phyloP scores from a whole-genome alignment of 1,140 invertebrate species.

The Lordiphosa stackelbergi region DNA sequence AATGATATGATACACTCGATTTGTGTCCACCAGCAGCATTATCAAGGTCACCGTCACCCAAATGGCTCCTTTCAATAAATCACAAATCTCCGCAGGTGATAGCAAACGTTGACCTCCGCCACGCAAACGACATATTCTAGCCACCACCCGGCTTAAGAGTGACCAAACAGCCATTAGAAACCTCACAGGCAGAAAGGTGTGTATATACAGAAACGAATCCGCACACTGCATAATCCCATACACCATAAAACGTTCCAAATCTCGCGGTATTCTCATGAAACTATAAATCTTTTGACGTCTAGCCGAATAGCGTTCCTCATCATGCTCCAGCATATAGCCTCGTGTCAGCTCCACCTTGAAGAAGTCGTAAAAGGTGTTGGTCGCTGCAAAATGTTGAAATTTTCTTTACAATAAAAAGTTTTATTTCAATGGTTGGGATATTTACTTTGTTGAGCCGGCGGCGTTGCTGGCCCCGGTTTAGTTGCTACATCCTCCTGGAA shows the following conservation, averaged over 20 bases:
- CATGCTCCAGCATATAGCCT: conserved; percentile 93
- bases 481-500: conserved; percentile 57
- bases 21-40: conserved; percentile 95
- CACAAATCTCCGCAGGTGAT: conserved; percentile 96
- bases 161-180: conserved; percentile 92
- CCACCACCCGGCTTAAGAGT: conserved; percentile 84
- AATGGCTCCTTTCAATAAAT: conserved; percentile 94
- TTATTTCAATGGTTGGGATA: no score
- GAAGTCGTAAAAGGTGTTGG: conserved; percentile 80
- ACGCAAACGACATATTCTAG: conserved; percentile 84
- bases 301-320: conserved; percentile 95
- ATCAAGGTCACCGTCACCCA: conserved; percentile 90
- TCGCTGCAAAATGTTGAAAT: background rate
- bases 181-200: conserved; percentile 96
- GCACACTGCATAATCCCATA: conserved; percentile 98
- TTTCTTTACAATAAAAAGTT: no score
- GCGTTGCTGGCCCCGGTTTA: conserved; percentile 8
- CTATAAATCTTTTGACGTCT: conserved; percentile 97
- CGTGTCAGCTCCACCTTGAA: conserved; percentile 92
- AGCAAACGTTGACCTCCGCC: conserved; percentile 79
- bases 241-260: conserved; percentile 94
- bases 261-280: conserved; percentile 96
- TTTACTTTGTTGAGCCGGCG: conserved; percentile 19
- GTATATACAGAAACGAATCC: conserved; percentile 98
- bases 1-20: conserved; percentile 98